Evolutionary conservation across 2,888 invertebrate species (phyloP).

Genomic region (Mesorhabditis spiculigera): DNA sequence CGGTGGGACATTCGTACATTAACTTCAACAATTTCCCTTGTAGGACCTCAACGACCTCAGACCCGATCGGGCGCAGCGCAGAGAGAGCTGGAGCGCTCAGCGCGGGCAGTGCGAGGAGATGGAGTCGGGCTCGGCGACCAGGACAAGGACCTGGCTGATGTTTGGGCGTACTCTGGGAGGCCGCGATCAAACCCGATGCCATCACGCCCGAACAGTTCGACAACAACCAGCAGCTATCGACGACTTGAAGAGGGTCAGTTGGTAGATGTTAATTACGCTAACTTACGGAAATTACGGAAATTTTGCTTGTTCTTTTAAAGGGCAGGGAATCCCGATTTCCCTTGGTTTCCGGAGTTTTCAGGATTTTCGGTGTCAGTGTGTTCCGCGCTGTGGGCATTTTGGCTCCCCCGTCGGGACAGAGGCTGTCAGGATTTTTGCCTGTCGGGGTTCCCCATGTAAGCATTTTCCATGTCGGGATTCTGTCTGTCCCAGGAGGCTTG

Average conservation of each 20-base stretch:
- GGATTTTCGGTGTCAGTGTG: too few species aligned
- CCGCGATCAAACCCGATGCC: constrained; percentile 21
- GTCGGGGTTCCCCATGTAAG: too few species aligned
- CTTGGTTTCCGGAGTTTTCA: too few species aligned
- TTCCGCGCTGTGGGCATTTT: too few species aligned
- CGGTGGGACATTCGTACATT: not conserved
- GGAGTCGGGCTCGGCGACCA: constrained; percentile 37
- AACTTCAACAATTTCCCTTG: not conserved
- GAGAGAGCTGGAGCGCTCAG: constrained; percentile 64
- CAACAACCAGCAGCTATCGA: constrained; percentile 20
- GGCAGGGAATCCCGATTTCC: not conserved
- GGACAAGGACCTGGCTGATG: constrained; percentile 48
- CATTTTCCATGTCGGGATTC: too few species aligned
- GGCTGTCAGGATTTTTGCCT: too few species aligned
- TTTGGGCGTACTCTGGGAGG: constrained; percentile 13
- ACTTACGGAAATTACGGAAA: not conserved
- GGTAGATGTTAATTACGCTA: not conserved
- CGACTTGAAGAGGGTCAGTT: constrained; percentile 28
- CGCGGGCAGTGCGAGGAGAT: constrained; percentile 52
- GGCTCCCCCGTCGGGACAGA: too few species aligned
- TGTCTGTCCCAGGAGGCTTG: too few species aligned
- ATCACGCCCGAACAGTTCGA: constrained; percentile 25
- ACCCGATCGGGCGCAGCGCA: constrained; percentile 34
- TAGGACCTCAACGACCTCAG: constrained; percentile 32
- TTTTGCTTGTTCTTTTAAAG: not conserved